Evolutionary conservation across 2,888 invertebrate genomes (phyloP), one percentile per base, ranked within the genome.

Genomic region (Dynastes grantii): DNA sequence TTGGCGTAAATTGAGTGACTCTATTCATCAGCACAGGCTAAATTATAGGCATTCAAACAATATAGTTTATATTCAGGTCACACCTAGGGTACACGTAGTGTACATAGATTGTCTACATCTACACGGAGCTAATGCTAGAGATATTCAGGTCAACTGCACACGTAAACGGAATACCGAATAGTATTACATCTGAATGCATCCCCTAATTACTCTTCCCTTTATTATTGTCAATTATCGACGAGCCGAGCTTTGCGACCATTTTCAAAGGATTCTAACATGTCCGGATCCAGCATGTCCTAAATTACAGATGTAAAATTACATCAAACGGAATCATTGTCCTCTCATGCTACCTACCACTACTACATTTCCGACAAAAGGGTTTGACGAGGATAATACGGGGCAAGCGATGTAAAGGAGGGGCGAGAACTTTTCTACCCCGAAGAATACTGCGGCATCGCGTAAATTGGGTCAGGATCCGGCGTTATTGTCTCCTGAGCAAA

Each of bases 141-240:
- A 65, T 68, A 51, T 73, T 58, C 61, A 61, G 45, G 45, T 49
- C 73, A 75, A 40, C 37, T 40, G 40, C 73, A 27, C 27, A 75
- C 27, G 45, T 45, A 63, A 63, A 45, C 58, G 61, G 61, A 75
- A 75, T 61, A 61, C 73, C 49, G 27, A 61, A 58, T 61, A 58
- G 58, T 73, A 71, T 40, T 16, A 40, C 22, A 49, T 16, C 27
- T 6, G 13, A 58, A 61, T 61, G 73, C 73, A 75, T 75, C 27
- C 55, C 27, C 61, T 75, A 75, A 75, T 75, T 75, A 63, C 58
- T 61, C 40, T 13, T 16, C 40, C 61, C 45, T 61, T 61, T 75
- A 75, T 45, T 75, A 40, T 75, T 40, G 61, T 27, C 73, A 75
- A 75, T 75, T 75, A 75, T 75, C 61, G 73, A 58, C 73, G 73